Conservation (phyloP, 2,797 vertebrate species). For the Coilia nasus region DNA sequence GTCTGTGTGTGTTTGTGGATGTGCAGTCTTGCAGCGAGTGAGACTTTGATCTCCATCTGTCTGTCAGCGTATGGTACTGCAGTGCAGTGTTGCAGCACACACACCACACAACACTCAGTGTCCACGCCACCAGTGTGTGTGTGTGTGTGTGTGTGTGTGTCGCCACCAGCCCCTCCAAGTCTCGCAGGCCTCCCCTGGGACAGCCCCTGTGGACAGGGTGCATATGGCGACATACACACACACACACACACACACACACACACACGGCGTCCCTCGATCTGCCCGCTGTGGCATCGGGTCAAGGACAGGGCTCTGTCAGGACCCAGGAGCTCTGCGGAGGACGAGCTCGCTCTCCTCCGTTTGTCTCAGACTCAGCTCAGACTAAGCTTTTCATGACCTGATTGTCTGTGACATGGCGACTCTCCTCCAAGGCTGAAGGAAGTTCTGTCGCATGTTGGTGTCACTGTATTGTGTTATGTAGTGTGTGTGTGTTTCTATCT, state of each 20-base stretch:
- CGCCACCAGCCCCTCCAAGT: neutral
- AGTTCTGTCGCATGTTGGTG: neutral
- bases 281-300: neutral
- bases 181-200: neutral
- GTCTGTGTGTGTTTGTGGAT: too few species aligned
- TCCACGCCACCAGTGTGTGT: neutral
- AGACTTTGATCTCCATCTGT: slow-evolving; percentile 13
- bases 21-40: neutral
- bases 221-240: neutral
- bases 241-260: too few species aligned
- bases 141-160: too few species aligned
- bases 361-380: neutral
- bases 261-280: slow-evolving; percentile 30
- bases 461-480: neutral
- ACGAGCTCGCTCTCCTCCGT: neutral
- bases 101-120: too few species aligned
- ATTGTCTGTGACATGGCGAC: neutral
- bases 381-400: neutral
- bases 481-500: too few species aligned
- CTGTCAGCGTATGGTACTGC: neutral
- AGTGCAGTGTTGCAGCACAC: neutral
- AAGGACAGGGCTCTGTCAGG: neutral
- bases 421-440: neutral
- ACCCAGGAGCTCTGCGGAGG: neutral
- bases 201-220: neutral